These are phyloP conservation scores for Brachyhypopomus gauderio DNA, from an alignment of 2,113 vertebrate genomes.

Conservation along the genomic window DNA sequence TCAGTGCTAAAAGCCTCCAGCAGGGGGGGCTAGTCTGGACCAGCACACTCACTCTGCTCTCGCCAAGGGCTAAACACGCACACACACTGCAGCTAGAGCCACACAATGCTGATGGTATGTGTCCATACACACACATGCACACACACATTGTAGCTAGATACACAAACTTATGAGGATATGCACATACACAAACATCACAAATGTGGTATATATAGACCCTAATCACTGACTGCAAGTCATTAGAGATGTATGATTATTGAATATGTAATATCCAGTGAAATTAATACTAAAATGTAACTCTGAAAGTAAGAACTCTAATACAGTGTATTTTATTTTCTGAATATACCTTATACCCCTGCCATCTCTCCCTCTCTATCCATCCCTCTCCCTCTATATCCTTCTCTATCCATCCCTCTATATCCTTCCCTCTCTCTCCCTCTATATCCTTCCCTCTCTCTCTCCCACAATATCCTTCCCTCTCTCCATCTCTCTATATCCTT, in stretches of 20 bases:
- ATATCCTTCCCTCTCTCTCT: not conserved
- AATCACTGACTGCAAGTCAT: too few relatives aligned
- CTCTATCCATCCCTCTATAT: not conserved
- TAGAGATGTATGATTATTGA: too few relatives aligned
- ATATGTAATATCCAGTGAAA: too few relatives aligned
- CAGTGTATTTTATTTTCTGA: too few relatives aligned
- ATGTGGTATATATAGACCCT: too few relatives aligned
- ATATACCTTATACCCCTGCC: too few relatives aligned
- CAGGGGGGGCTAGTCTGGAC: conserved; percentile 59
- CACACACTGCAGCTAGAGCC: not conserved
- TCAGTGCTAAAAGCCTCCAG: conserved; percentile 56
- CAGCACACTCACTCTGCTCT: conserved; percentile 68
- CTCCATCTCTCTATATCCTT: not conserved
- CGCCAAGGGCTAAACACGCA: conserved; percentile 43
- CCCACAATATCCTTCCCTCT: too few relatives aligned
- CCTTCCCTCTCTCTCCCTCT: not conserved
- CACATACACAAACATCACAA: too few relatives aligned
- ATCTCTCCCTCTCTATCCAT: not conserved
- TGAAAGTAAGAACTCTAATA: too few relatives aligned
- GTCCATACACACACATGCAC: not conserved
- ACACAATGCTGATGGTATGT: not conserved
- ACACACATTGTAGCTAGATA: not conserved
- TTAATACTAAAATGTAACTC: too few relatives aligned
- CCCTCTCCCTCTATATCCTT: not conserved
- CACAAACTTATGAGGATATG: too few relatives aligned